These are phyloP conservation scores for Campopleginae sp. DNA, from an alignment of 2,888 invertebrate genomes.

Conservation along the genomic window DNA sequence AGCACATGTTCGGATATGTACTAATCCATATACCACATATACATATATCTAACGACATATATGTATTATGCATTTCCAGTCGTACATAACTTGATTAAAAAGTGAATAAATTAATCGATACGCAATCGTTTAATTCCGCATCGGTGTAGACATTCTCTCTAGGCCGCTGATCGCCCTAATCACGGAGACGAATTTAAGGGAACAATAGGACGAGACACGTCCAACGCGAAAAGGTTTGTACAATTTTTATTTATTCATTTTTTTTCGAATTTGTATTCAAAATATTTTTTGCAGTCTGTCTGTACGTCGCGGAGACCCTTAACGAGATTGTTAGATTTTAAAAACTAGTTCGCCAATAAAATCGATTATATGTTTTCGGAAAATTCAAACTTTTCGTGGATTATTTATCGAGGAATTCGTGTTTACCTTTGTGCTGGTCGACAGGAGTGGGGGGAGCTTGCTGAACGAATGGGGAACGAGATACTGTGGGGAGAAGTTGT, in stretches of 20 bases:
- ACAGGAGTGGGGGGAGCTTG: neutral
- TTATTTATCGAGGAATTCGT: neutral
- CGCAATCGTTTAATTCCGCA: constrained; percentile 27
- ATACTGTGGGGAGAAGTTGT: neutral
- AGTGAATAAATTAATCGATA: constrained; percentile 44
- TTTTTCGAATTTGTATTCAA: neutral
- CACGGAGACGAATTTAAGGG: constrained; percentile 30
- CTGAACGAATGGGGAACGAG: neutral
- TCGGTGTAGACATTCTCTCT: constrained; percentile 34
- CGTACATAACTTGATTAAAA: constrained; percentile 2
- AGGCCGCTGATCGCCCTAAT: constrained; percentile 24
- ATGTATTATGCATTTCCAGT: constrained; percentile 17
- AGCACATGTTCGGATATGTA: neutral
- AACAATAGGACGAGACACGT: constrained; percentile 38
- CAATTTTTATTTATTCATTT: neutral
- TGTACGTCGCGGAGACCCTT: neutral
- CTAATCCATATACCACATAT: constrained; percentile 1
- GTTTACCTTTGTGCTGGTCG: neutral
- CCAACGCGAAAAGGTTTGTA: constrained; percentile 47
- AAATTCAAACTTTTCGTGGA: neutral
- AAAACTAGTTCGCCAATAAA: neutral
- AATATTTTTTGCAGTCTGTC: neutral
- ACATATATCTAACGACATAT: constrained; percentile 6
- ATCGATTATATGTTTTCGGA: neutral
- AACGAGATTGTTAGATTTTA: neutral